Evolutionary conservation across 2,888 invertebrate species (phyloP), one percentile per base, ranked within the genome.

Genomic region (Amphiduros pacificus): DNA sequence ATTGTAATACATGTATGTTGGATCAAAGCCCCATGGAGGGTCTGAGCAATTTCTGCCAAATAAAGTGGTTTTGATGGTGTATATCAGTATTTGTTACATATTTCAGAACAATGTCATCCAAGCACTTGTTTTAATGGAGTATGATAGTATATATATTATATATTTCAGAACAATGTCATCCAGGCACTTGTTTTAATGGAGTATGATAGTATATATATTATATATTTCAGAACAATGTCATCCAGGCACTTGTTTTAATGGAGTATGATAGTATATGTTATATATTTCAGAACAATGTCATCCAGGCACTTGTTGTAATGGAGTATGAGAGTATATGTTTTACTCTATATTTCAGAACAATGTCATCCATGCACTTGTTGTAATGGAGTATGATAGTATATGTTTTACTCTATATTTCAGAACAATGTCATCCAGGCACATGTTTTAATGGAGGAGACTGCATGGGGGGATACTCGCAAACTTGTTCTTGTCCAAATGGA

Each of bases 371-470:
- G 80, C n/a, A 65, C 80, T 40, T 85, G 85, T 66, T 79, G 82
- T 65, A 84, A 85, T 72, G 84, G 84, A 9, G 84, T 48, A 48
- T 20, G 6, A 20, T 48, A 9, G 6, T 48, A 20, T 24, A 14
- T 9, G 24, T 51, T 9, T 53, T 53, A 6, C 32, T 28, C 27
- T 26, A 36, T 9, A 24, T 32, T 36, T 28, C 58, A 85, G 85
- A 81, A 29, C 77, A 80, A 66, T 85, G 85, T 68, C 77, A 77
- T 58, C 66, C 75, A 31, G 81, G 80, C n/a, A 65, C 80, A 40
- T 85, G 85, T 66, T 79, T 82, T 65, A 84, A 85, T 72, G 84
- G 84, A 9, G 84, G 84, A 24, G 76, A 76, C 6, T 85, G 85
- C 71, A 66, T 66, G 28, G 76, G 74, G 17, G 73, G 73, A 2